Percentiles rank a stretch among this genome's conserved stretches.
These are phyloP conservation scores for Mallateleia sp. DNA, from an alignment of 2,888 invertebrate genomes.

Conservation along the genomic window DNA sequence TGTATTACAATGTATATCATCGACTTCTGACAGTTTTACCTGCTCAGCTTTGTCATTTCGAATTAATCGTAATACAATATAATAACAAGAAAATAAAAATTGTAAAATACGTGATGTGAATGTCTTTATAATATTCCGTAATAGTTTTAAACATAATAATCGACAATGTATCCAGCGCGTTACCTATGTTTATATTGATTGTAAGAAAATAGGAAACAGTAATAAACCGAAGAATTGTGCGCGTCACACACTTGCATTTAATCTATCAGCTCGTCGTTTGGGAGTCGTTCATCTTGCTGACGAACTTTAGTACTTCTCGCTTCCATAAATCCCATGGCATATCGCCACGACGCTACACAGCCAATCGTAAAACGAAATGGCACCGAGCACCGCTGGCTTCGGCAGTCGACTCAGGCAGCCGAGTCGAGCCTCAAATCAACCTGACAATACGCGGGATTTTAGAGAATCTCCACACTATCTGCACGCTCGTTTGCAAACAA, in stretches of 20 bases:
- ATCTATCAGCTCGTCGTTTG: slow-evolving; percentile 75
- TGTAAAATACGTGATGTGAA: background rate
- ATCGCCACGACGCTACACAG: slow-evolving; percentile 71
- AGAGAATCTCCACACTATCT: slow-evolving; percentile 57
- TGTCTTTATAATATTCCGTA: background rate
- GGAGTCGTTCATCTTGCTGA: slow-evolving; percentile 76
- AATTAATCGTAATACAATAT: background rate
- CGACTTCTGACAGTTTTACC: slow-evolving; percentile 23
- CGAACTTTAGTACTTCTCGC: slow-evolving; percentile 76
- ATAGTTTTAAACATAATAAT: background rate
- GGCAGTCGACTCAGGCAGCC: slow-evolving; percentile 57
- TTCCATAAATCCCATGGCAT: slow-evolving; percentile 76
- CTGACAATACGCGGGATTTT: slow-evolving; percentile 70
- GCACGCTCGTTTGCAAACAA: slow-evolving; percentile 54
- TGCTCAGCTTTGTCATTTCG: slow-evolving; percentile 4
- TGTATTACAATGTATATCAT: slow-evolving; percentile 35
- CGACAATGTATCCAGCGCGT: background rate
- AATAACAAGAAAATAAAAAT: background rate
- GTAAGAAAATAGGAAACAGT: slow-evolving; percentile 52
- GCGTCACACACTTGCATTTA: slow-evolving; percentile 61
- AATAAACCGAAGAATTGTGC: slow-evolving; percentile 68
- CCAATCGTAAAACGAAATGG: slow-evolving; percentile 77
- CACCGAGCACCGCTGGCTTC: slow-evolving; percentile 52
- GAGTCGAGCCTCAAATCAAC: slow-evolving; percentile 65
- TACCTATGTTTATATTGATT: slow-evolving; percentile 59